Conservation (phyloP, 2,797 vertebrate genomes). For the Protosalanx chinensis region DNA sequence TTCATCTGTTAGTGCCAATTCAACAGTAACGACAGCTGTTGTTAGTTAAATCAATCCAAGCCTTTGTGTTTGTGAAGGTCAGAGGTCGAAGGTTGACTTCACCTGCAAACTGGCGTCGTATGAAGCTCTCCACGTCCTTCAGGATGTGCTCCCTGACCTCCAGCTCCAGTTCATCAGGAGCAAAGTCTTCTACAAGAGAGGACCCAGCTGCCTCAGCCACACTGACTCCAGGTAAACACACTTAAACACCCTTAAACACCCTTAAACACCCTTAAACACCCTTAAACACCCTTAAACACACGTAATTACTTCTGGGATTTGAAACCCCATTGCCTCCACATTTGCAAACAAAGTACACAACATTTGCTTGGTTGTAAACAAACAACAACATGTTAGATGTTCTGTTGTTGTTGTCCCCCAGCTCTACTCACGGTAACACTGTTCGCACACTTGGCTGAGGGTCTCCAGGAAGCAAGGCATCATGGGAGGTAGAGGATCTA, state of each 20-base stretch:
- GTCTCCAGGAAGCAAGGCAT: slow-evolving; percentile 79
- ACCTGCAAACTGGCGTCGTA: slow-evolving; percentile 86
- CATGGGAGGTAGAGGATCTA: slow-evolving; percentile 81
- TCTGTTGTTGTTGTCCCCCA: too few relatives aligned
- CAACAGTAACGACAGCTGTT: too few relatives aligned
- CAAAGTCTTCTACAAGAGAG: slow-evolving; percentile 80
- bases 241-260: slow-evolving; percentile 31
- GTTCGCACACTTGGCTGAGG: slow-evolving; percentile 86
- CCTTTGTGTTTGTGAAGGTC: too few relatives aligned
- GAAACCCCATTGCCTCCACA: too few relatives aligned
- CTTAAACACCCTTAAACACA: slow-evolving; percentile 43
- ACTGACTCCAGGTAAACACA: too few relatives aligned
- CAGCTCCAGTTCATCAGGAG: slow-evolving; percentile 80
- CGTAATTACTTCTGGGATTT: too few relatives aligned
- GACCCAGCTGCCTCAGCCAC: not conserved
- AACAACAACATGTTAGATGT: too few relatives aligned
- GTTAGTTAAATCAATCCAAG: too few relatives aligned
- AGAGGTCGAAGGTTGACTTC: slow-evolving; percentile 6
- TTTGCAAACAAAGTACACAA: not conserved
- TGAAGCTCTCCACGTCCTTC: slow-evolving; percentile 83
- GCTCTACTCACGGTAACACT: slow-evolving; percentile 84
- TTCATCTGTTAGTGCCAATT: too few relatives aligned
- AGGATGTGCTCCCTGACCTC: slow-evolving; percentile 85
- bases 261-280: slow-evolving; percentile 25
- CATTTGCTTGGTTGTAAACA: not conserved